Base-by-base conservation (phyloP, 1,140 invertebrate genomes). In the Procambarus clarkii region DNA sequence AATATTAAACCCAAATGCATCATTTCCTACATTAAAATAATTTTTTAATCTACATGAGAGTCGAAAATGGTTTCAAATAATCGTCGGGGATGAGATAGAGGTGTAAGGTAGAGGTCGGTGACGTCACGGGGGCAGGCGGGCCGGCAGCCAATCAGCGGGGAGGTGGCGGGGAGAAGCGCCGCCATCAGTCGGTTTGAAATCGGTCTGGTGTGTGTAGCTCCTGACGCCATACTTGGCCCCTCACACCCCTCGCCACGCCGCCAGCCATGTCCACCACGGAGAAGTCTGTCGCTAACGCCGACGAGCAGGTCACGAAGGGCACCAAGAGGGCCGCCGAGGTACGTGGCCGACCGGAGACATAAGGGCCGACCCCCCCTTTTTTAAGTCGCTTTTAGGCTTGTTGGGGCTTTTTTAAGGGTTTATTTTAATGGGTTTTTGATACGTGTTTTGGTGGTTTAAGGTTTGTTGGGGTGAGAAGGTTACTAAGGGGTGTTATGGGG, bases 271-370 rank as follows among this genome's bases (percentile, higher is more conserved):
- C 88, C 7, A 84, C 88, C 81, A 91, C 88, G 76, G 88, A 91
- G 82, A 91, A 91, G 82, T 85, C 88, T 91, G 88, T 91, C 76
- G 82, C 88, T 60, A 90, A 90, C 81, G 88, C 88, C 21, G 88
- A 97, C 94, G 96, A 96, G 74, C 97, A 97, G 95, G 96, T 97
- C 94, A 95, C 97, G 93, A 97, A 97, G 95, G 97, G 97, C 94
- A 97, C 96, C 94, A 97, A 98, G 95, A 96, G 97, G 96, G 96
- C 97, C 95, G 97, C 97, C 93, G 97, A 97, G 96, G 97, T 97
- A 95, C 79, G 77, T 71, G 44, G 45, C 54, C 50, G 60, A 46
- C 58, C 18, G 60, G 60, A n/a, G 15, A 24, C 1, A 85, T 85
- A 21, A 79, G 46, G 4, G 15, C 21, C 21, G 34, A 78, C 58